These are phyloP conservation scores for Ischnus inquisitorius DNA, from an alignment of 2,888 invertebrate genomes.

Conservation along the genomic window DNA sequence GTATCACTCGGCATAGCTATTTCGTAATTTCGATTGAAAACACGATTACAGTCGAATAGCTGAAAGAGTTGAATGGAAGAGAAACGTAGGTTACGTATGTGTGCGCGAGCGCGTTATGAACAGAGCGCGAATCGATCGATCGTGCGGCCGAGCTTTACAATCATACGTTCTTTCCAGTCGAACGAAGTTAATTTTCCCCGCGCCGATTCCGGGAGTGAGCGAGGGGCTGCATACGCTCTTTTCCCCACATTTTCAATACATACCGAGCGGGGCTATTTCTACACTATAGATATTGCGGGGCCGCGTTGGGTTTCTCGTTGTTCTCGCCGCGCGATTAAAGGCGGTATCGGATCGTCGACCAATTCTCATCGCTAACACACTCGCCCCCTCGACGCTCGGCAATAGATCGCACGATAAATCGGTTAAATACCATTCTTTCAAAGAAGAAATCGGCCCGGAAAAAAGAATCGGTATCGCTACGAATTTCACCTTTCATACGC, in stretches of 20 bases:
- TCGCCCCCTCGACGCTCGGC: background rate
- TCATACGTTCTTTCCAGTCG: slow-evolving; percentile 70
- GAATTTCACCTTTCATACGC: background rate
- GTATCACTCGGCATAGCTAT: slow-evolving; percentile 35
- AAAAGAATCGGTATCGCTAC: slow-evolving; percentile 12
- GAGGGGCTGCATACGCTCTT: slow-evolving; percentile 24
- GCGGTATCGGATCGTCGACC: slow-evolving; percentile 12
- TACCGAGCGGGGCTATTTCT: background rate
- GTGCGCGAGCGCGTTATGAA: slow-evolving; percentile 15
- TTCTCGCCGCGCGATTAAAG: slow-evolving; percentile 50
- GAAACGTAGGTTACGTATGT: slow-evolving; percentile 9
- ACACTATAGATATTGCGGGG: slow-evolving; percentile 40
- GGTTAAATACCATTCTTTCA: slow-evolving; percentile 50
- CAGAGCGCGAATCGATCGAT: slow-evolving; percentile 70
- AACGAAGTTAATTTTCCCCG: slow-evolving; percentile 74
- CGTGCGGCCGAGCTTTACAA: slow-evolving; percentile 49
- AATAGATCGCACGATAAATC: slow-evolving; percentile 33
- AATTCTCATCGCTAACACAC: slow-evolving; percentile 15
- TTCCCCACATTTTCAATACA: slow-evolving; percentile 5
- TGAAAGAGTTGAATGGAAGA: slow-evolving; percentile 41
- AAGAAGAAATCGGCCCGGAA: slow-evolving; percentile 47
- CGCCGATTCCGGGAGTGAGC: slow-evolving; percentile 20
- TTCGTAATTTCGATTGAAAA: slow-evolving; percentile 75
- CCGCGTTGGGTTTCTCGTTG: slow-evolving; percentile 51
- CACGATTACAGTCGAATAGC: slow-evolving; percentile 73